These are phyloP conservation scores for Euwallacea fornicatus DNA, from an alignment of 1,140 invertebrate species.

Conservation along the genomic window DNA sequence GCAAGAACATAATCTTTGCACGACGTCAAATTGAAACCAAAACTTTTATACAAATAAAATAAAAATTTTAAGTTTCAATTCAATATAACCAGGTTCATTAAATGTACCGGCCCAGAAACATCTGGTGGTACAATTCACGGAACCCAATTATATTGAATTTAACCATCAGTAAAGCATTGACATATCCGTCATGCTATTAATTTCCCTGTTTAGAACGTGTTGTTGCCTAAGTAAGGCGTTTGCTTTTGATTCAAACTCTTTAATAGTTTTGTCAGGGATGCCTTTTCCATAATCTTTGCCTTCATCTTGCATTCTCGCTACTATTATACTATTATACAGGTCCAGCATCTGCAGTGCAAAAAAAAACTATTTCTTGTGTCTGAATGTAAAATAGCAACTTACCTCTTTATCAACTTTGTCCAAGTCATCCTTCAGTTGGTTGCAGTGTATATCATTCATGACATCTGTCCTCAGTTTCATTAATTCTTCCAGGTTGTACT, in stretches of 20 bases:
- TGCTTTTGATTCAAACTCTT: conserved; percentile 45
- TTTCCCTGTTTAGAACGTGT: conserved; percentile 42
- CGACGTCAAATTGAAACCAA: background rate
- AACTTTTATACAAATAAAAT: background rate
- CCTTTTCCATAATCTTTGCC: conserved; percentile 42
- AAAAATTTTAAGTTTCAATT: conserved; percentile 24
- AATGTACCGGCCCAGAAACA: conserved; percentile 15
- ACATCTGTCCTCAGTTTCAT: conserved; percentile 63
- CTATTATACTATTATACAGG: conserved; percentile 48
- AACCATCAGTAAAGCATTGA: conserved; percentile 44
- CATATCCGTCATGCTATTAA: conserved; percentile 43
- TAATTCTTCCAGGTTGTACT: conserved; percentile 69
- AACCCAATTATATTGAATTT: conserved; percentile 42
- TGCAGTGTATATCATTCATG: conserved; percentile 66
- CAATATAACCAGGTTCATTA: conserved; percentile 36
- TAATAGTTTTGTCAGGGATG: conserved; percentile 39
- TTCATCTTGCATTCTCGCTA: conserved; percentile 42
- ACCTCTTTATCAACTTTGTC: conserved; percentile 71
- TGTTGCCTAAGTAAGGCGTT: conserved; percentile 47
- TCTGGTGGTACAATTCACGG: conserved; percentile 21
- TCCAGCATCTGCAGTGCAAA: conserved; percentile 46
- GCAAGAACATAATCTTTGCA: too few species aligned
- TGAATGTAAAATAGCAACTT: conserved; percentile 30
- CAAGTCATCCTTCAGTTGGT: conserved; percentile 71
- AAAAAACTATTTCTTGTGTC: conserved; percentile 12